phyloP scores from a whole-genome alignment of 92 coral and sea anemone genomes.

The Isaurus tuberculatus region DNA sequence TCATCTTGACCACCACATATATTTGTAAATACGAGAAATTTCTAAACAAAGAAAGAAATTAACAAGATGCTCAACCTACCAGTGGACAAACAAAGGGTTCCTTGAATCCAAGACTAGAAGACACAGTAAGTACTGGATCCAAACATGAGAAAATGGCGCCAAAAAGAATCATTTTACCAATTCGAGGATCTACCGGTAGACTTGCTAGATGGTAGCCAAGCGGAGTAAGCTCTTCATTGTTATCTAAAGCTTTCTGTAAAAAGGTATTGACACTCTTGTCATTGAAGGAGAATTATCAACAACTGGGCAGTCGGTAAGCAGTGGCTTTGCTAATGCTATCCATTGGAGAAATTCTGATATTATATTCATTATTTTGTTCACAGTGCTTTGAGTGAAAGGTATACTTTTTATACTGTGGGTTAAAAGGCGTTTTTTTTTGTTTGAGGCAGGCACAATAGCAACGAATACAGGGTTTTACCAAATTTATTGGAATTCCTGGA shows the following conservation, averaged over 20 bases:
- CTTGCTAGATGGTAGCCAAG: conserved; percentile 94
- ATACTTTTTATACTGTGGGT: no score
- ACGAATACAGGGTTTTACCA: no score
- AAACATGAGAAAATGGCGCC: conserved; percentile 98
- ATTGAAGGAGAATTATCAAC: background rate
- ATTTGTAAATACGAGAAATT: no score
- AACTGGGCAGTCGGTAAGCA: no score
- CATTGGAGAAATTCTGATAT: background rate
- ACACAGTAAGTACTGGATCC: conserved; percentile 96
- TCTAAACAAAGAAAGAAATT: background rate
- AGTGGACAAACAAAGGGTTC: conserved; percentile 94
- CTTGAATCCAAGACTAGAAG: conserved; percentile 89
- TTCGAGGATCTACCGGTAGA: conserved; percentile 95
- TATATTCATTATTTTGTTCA: no score
- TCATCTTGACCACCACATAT: no score
- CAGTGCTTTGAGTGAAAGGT: no score
- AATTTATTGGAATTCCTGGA: no score
- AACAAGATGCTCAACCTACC: conserved; percentile 55
- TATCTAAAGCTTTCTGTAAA: conserved; percentile 85
- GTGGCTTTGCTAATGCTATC: background rate
- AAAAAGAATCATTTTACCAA: conserved; percentile 94
- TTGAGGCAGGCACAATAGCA: no score
- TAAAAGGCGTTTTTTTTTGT: no score
- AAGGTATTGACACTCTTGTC: no score
- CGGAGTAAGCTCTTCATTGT: conserved; percentile 83